These are phyloP conservation scores for Gymnoscopelus microlampas DNA, from an alignment of 2,797 vertebrate species.

Conservation along the genomic window DNA sequence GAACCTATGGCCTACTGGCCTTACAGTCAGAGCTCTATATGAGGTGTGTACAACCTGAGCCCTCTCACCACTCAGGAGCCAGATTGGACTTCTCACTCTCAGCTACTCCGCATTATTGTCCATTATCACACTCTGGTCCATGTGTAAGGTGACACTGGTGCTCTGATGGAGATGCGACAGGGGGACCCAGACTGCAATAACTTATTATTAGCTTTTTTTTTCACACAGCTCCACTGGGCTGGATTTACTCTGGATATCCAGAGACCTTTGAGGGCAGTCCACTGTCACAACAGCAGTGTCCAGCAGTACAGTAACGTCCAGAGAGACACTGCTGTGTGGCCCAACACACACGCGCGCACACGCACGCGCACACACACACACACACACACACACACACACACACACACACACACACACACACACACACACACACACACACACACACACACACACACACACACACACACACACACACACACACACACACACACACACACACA, in stretches of 20 bases:
- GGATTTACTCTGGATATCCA: slow-evolving; percentile 87
- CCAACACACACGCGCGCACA: slow-evolving; percentile 20
- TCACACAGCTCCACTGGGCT: slow-evolving; percentile 77
- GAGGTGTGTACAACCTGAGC: slow-evolving; percentile 59
- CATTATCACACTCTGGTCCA: slow-evolving; percentile 81
- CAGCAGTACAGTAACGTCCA: slow-evolving; percentile 68
- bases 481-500: too few relatives aligned
- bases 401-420: slow-evolving; percentile 9
- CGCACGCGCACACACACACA: slow-evolving; percentile 32
- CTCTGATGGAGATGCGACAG: slow-evolving; percentile 83
- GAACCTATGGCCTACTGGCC: slow-evolving; percentile 36
- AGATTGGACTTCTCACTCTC: slow-evolving; percentile 80
- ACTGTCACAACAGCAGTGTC: slow-evolving; percentile 73
- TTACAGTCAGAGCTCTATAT: slow-evolving; percentile 57
- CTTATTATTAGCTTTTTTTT: slow-evolving; percentile 86
- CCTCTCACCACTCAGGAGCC: slow-evolving; percentile 77
- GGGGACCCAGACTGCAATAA: slow-evolving; percentile 84
- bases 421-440: neutral
- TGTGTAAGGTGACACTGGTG: slow-evolving; percentile 81
- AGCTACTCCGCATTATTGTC: slow-evolving; percentile 83
- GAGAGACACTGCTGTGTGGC: slow-evolving; percentile 55
- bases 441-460: neutral
- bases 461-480: too few relatives aligned
- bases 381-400: slow-evolving; percentile 7
- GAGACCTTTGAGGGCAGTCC: slow-evolving; percentile 81